Conservation (phyloP, 2,888 invertebrate genomes). For the Rhyacophila evoluta region DNA sequence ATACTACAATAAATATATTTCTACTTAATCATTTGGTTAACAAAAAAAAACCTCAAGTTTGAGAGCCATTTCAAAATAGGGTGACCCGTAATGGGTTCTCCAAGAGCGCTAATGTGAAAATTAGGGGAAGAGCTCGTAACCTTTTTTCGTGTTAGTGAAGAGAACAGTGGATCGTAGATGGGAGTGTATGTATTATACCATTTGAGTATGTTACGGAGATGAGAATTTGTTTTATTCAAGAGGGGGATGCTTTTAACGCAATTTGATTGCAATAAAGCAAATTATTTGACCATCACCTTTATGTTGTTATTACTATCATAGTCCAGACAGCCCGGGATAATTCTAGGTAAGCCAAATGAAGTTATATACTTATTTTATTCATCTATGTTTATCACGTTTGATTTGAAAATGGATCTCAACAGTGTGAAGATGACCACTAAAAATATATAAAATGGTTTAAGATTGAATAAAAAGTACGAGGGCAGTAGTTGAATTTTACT, state of each 20-base stretch:
- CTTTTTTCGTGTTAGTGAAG: conserved; percentile 15
- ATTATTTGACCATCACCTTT: conserved; percentile 12
- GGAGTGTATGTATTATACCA: background rate
- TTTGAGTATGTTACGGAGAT: background rate
- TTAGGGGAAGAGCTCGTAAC: conserved; percentile 14
- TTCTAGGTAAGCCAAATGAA: too few relatives aligned
- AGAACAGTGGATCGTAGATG: background rate
- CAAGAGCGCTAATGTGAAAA: conserved; percentile 21
- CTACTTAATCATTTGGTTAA: too few relatives aligned
- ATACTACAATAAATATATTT: too few relatives aligned
- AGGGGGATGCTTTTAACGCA: conserved; percentile 12
- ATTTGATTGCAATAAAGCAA: conserved; percentile 14
- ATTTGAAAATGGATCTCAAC: too few relatives aligned
- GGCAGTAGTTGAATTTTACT: too few relatives aligned
- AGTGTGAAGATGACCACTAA: too few relatives aligned
- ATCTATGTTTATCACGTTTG: too few relatives aligned
- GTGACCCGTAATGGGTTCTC: background rate
- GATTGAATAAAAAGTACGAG: too few relatives aligned
- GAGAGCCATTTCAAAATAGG: background rate
- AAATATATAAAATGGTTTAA: too few relatives aligned
- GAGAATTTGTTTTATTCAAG: background rate
- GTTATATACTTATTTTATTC: too few relatives aligned
- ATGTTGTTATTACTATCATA: too few relatives aligned
- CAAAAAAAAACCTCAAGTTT: background rate
- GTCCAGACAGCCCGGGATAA: too few relatives aligned